A percentile compares a stretch with the other conserved stretches of the same genome.
Conservation (phyloP, 2,888 invertebrate genomes). For the Andrena haemorrhoa region DNA sequence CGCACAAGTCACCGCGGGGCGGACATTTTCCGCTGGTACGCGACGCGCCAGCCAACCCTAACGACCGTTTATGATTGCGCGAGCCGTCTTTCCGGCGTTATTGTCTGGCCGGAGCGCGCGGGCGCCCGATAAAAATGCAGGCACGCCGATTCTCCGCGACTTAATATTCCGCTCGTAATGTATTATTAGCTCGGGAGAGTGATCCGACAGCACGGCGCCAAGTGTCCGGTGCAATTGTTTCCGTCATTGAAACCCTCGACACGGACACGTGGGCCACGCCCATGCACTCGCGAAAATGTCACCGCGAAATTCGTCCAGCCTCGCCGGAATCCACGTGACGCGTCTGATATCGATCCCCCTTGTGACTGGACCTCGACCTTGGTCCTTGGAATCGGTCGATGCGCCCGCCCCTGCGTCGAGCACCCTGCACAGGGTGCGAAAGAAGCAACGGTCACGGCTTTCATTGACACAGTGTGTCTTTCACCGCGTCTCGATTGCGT, state of each 20-base stretch:
- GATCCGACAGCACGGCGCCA: background rate
- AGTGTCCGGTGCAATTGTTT: constrained; percentile 12
- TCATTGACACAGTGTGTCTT: too few species aligned
- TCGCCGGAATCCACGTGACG: constrained; percentile 44
- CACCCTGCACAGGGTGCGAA: constrained; percentile 32
- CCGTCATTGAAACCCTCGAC: background rate
- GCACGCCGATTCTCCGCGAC: constrained; percentile 16
- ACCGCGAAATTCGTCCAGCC: constrained; percentile 23
- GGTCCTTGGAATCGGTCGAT: constrained; percentile 75
- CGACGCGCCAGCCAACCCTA: background rate
- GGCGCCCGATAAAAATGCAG: constrained; percentile 32
- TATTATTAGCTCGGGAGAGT: constrained; percentile 27
- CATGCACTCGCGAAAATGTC: constrained; percentile 51
- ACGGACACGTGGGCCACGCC: constrained; percentile 58
- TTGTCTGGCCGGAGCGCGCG: constrained; percentile 33
- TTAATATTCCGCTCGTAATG: constrained; percentile 4
- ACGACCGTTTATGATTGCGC: constrained; percentile 25
- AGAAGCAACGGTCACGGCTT: background rate
- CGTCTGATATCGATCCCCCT: constrained; percentile 74
- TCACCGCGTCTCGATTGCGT: too few species aligned
- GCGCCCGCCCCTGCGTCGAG: constrained; percentile 64
- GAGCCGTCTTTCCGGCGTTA: constrained; percentile 45
- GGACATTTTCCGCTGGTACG: constrained; percentile 33
- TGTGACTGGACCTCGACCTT: constrained; percentile 81
- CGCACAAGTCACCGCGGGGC: constrained; percentile 33